Base-by-base conservation (phyloP, 2,888 invertebrate genomes). In the Nebria salina region DNA sequence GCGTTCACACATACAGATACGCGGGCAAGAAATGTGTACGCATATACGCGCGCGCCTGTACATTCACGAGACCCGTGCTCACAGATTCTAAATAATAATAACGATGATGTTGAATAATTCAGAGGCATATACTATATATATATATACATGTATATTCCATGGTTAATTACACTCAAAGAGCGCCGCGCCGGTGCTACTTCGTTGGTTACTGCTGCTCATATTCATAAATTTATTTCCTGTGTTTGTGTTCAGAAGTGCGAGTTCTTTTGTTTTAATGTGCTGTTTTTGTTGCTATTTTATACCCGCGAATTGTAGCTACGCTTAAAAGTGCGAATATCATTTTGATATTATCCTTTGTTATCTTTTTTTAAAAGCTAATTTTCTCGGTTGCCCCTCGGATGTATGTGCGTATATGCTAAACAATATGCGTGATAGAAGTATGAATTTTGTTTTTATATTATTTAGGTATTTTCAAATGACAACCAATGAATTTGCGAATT, bases 161-260 rank as follows among this genome's bases (percentile, higher is more conserved):
- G 54, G 54, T 54, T 54, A 54, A 54, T 54, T 54, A 54, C 54
- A 54, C 54, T 54, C 54, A 54, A 54, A 54, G 54, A 54, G 54
- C 54, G 13, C 43, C 43, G 9, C 7, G 43, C 6, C 5, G 34
- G 34, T 34, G 34, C 34, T 34, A 34, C 34, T 34, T 34, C 34
- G 34, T 34, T 34, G 34, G 34, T 34, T 34, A 5, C 34, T 34
- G 54, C 54, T 54, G 54, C 54, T 54, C 54, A 54, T 54, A 54
- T 54, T 54, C 54, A 54, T 54, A 54, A 54, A 54, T 54, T 54
- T 54, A 54, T 54, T 54, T 54, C 13, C 54, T 54, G 54, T 54
- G 54, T 54, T 54, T 54, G 54, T 54, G 54, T 54, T 54, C 7
- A 8, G 54, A 54, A 54, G 4, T 54, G 7, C 11, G 54, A 5